Evolutionary conservation across 2,797 vertebrate genomes (phyloP), one percentile per base, ranked within the genome.

Genomic region (Threskiornis aethiopicus): DNA sequence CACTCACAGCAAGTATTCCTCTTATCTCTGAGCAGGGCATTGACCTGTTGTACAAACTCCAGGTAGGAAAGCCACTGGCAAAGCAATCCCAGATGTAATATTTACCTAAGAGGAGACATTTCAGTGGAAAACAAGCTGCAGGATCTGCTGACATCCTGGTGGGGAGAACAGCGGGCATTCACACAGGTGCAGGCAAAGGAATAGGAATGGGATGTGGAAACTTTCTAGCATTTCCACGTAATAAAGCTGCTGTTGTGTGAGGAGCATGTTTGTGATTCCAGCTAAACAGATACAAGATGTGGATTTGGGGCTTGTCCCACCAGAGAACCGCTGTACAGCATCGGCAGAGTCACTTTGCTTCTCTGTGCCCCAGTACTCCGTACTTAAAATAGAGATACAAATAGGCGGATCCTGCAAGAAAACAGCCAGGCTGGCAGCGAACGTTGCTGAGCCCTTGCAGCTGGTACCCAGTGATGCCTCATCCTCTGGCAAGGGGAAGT

Each of bases 51-150:
- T 94, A 87, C 97, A 97, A 96, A 96, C 64, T 75, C 69, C 47
- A 65, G 90, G 83, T 73, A 96, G 89, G 93, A 96, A 97, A 97
- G 69, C 77, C 89, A 93, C 85, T 77, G 93, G 90, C 78, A 96
- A 95, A 96, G 95, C 93, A 97, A 93, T 24, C 35, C 35, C 62
- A 91, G 83, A 95, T 94, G 82, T 95, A 97, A 97, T 98, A 96
- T 98, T 97, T 97, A 94, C 97, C 92, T 39, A 97, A 97, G 86
- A 95, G 44, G 82, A 97, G 92, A 75, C 47, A 96, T 94, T 96
- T 93, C 83, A 84, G 28, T 96, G 85, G 83, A 97, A 97, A 98
- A 98, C 93, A 97, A 95, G 39, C 96, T 83, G 37, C 90, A 94
- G 89, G 90, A 87, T 96, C 90, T 97, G 93, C 87, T 97, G 97